Conservation (phyloP, 64 coral and sea anemone species). For the Pocillopora damicornis region DNA sequence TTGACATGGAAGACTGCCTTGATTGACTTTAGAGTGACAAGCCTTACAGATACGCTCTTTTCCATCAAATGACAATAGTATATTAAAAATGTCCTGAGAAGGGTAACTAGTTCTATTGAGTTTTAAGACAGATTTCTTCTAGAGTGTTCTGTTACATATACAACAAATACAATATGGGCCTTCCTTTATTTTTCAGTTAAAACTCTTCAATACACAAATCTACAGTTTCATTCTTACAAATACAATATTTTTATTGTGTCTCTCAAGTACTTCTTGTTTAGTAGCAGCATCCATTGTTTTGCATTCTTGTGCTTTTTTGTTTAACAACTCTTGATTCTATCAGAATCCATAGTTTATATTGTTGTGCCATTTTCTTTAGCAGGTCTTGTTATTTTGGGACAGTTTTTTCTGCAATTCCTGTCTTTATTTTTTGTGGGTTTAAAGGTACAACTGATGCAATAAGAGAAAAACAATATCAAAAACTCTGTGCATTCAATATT, state of each 20-base stretch:
- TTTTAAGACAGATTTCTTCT: background rate
- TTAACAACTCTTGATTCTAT: constrained; percentile 5
- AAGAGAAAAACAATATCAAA: constrained; percentile 60
- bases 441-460: constrained; percentile 17
- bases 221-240: background rate
- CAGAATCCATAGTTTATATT: background rate
- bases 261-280: background rate
- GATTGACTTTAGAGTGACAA: too few relatives aligned
- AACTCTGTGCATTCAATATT: constrained; percentile 46
- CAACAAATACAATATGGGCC: constrained; percentile 30
- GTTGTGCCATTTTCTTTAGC: background rate
- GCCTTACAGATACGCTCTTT: background rate
- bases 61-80: constrained; percentile 5
- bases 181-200: background rate
- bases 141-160: constrained; percentile 7
- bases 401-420: background rate
- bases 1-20: too few relatives aligned
- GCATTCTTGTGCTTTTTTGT: background rate
- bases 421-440: too few relatives aligned
- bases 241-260: background rate
- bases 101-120: background rate
- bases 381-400: constrained; percentile 34
- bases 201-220: constrained; percentile 12
- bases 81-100: constrained; percentile 19
- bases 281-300: background rate